phyloP scores from a whole-genome alignment of 2,888 invertebrate genomes.

The Spatulosminthurus flaviceps region DNA sequence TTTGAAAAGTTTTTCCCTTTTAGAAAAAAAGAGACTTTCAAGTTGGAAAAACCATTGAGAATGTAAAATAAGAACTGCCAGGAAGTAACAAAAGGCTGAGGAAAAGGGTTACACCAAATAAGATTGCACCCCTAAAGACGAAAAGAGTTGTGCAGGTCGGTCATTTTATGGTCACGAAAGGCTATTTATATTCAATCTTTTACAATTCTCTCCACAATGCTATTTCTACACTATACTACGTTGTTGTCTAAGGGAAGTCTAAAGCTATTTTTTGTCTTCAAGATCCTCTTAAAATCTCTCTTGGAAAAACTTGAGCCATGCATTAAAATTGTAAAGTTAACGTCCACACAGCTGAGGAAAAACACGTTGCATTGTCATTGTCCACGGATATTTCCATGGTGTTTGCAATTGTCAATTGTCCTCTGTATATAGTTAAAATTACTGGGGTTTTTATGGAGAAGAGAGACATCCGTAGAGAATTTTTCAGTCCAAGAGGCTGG shows the following conservation, averaged over 20 bases:
- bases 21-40: background rate
- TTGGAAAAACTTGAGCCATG: too few relatives aligned
- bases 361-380: too few relatives aligned
- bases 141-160: background rate
- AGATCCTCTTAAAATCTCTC: too few relatives aligned
- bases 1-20: background rate
- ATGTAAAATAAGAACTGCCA: background rate
- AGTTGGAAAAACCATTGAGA: background rate
- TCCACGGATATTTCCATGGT: background rate
- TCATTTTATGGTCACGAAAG: slow-evolving; percentile 14
- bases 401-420: background rate
- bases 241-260: too few relatives aligned
- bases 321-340: too few relatives aligned
- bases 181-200: background rate
- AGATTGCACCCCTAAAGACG: slow-evolving; percentile 6
- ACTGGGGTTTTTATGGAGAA: too few relatives aligned
- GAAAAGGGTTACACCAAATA: background rate
- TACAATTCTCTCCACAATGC: background rate
- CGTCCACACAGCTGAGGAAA: too few relatives aligned
- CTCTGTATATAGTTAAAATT: too few relatives aligned
- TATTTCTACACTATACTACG: too few relatives aligned
- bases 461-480: too few relatives aligned
- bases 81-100: background rate
- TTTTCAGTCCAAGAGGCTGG: too few relatives aligned
- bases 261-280: too few relatives aligned